Conservation (phyloP, 2,113 vertebrate species). For the Xiphorhynchus elegans region DNA sequence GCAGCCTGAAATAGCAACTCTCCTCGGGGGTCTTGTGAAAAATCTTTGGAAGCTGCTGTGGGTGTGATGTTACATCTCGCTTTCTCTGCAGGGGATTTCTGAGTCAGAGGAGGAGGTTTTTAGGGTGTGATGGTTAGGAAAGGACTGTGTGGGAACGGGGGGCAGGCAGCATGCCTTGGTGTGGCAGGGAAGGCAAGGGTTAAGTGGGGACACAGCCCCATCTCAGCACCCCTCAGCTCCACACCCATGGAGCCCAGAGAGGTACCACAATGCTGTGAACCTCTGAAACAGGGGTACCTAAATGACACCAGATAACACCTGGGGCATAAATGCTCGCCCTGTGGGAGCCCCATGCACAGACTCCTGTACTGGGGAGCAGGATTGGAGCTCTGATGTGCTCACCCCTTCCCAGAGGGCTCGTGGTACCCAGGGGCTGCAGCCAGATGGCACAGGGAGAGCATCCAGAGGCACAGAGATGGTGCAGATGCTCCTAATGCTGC, state of each 20-base stretch:
- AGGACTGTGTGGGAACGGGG: not conserved
- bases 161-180: rapidly evolving
- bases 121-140: rapidly evolving
- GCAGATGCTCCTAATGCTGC: not conserved
- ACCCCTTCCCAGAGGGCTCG: rapidly evolving
- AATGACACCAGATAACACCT: not conserved
- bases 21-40: rapidly evolving
- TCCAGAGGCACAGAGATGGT: not conserved
- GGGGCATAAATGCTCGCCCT: rapidly evolving
- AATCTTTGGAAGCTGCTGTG: not conserved
- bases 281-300: rapidly evolving
- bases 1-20: not conserved
- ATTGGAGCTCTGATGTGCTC: not conserved
- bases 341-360: not conserved
- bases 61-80: not conserved
- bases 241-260: not conserved
- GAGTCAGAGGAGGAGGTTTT: not conserved
- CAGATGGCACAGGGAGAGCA: not conserved
- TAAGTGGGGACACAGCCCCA: rapidly evolving
- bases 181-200: not conserved
- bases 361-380: not conserved
- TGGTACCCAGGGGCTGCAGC: not conserved
- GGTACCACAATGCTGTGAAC: rapidly evolving
- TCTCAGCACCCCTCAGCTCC: not conserved
- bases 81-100: not conserved